Percentiles rank a stretch among this genome's conserved stretches.
Conservation (phyloP, 2,113 vertebrate species). For the Phrynosoma platyrhinos region DNA sequence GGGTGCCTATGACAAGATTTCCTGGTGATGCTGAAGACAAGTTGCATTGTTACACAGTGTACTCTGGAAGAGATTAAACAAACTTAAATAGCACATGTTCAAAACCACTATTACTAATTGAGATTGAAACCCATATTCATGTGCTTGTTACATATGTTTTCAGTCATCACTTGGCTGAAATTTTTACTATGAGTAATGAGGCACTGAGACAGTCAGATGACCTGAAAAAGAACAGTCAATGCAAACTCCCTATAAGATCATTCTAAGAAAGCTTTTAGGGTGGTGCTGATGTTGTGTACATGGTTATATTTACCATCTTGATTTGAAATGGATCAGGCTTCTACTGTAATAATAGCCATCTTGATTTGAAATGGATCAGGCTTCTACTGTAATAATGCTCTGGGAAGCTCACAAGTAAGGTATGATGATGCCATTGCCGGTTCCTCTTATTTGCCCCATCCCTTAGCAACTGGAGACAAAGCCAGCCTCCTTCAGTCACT, state of each 20-base stretch:
- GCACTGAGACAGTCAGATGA: conserved; percentile 68
- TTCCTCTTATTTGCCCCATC: not conserved
- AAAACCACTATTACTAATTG: conserved; percentile 78
- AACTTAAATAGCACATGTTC: conserved; percentile 79
- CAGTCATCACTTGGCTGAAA: conserved; percentile 74
- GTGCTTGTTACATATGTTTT: conserved; percentile 70
- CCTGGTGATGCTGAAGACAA: conserved; percentile 65
- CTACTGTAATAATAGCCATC: not conserved
- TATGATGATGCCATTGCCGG: not conserved
- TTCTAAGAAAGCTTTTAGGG: not conserved
- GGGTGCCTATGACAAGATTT: conserved; percentile 58
- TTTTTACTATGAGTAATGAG: conserved; percentile 74
- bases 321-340: not conserved
- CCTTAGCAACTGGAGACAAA: not conserved
- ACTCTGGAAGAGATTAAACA: conserved; percentile 75
- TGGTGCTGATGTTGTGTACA: conserved; percentile 12
- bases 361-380: not conserved
- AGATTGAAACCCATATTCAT: conserved; percentile 64
- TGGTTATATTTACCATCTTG: not conserved
- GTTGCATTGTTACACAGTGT: conserved; percentile 65
- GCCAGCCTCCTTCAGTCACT: not conserved
- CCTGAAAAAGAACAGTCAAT: conserved; percentile 40
- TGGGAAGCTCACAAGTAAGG: not conserved
- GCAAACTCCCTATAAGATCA: conserved; percentile 30
- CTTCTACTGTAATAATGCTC: not conserved